Evolutionary conservation across 1,140 invertebrate species (phyloP).

Genomic region (Pantala flavescens): DNA sequence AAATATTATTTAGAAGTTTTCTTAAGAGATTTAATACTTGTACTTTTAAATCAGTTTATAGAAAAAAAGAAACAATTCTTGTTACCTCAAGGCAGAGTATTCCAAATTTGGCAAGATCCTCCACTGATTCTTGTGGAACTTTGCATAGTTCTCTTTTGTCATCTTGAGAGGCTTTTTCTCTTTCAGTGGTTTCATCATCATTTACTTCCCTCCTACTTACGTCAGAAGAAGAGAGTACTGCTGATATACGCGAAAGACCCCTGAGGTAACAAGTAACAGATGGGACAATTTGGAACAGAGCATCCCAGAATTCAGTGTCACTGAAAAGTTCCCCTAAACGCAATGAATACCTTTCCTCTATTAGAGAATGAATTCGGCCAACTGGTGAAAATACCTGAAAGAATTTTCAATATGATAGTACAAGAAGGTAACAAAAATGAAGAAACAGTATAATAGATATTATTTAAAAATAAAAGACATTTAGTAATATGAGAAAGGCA

Average conservation of each 20-base stretch:
- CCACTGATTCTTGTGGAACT: slow-evolving; percentile 38
- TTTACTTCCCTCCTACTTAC: not conserved
- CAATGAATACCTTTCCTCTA: slow-evolving; percentile 39
- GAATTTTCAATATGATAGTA: slow-evolving; percentile 20
- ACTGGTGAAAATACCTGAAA: slow-evolving; percentile 31
- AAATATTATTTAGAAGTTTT: too few relatives aligned
- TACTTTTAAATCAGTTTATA: too few relatives aligned
- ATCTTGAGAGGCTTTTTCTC: not conserved
- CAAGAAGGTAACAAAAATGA: slow-evolving; percentile 6
- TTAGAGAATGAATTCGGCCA: slow-evolving; percentile 25
- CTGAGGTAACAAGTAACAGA: slow-evolving; percentile 40
- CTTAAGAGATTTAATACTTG: too few relatives aligned
- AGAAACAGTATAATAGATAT: too few relatives aligned
- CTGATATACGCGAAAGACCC: slow-evolving; percentile 20
- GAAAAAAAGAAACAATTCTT: not conserved
- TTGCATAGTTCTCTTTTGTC: slow-evolving; percentile 21
- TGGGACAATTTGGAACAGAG: slow-evolving; percentile 43
- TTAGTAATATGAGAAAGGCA: too few relatives aligned
- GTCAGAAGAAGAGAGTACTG: not conserved
- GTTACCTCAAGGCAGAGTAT: slow-evolving; percentile 47
- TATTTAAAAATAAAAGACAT: too few relatives aligned
- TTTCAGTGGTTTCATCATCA: not conserved
- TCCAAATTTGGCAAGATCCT: slow-evolving; percentile 48
- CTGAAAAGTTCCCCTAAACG: slow-evolving; percentile 43
- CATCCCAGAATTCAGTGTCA: slow-evolving; percentile 40